phyloP scores from a whole-genome alignment of 2,797 vertebrate species.

The Passerculus sandwichensis region DNA sequence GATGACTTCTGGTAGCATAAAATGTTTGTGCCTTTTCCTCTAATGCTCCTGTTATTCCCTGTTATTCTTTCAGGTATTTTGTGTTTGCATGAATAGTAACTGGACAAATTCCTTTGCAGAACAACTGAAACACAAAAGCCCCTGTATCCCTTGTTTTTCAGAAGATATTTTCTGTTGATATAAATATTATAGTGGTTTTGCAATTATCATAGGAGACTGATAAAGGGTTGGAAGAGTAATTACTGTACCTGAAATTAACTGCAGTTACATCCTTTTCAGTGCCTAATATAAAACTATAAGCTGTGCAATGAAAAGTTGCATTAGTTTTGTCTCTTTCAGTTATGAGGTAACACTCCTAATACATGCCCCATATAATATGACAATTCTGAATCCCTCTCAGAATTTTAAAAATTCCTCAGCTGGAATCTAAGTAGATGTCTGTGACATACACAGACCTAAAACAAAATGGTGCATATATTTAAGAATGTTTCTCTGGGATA shows the following conservation, averaged over 20 bases:
- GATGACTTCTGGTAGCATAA: neutral
- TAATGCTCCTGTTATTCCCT: neutral
- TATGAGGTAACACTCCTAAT: neutral
- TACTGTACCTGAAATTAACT: neutral
- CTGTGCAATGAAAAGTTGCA: neutral
- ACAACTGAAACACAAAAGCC: neutral
- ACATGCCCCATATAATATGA: neutral
- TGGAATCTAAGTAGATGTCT: neutral
- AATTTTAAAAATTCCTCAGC: neutral
- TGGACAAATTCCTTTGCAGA: neutral
- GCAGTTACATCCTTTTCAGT: neutral
- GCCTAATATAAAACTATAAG: neutral
- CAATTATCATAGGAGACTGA: neutral
- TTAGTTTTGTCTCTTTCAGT: neutral
- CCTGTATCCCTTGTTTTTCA: neutral
- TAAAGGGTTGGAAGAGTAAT: neutral
- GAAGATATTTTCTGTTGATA: neutral
- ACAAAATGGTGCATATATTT: neutral
- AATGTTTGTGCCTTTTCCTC: neutral
- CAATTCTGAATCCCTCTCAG: neutral
- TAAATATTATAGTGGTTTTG: neutral
- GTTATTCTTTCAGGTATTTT: neutral
- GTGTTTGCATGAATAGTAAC: neutral
- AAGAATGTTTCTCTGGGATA: neutral
- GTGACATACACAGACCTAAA: neutral